Base-by-base conservation (phyloP, 2,888 invertebrate genomes). In the Nineta flava region DNA sequence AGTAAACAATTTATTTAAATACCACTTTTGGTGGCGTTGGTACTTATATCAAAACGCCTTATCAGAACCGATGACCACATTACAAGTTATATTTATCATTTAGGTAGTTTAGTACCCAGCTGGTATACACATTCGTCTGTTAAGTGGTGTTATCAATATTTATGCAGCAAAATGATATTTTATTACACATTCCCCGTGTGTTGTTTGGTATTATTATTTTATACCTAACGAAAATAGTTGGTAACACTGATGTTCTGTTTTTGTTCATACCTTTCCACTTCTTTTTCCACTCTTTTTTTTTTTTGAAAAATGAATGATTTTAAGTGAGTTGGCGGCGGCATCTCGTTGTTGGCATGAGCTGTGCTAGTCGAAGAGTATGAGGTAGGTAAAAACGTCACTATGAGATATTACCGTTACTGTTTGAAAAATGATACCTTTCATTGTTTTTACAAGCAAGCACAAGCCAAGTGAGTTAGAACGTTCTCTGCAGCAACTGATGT, bases 341-440 rank as follows among this genome's bases (percentile, higher is more conserved):
- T 38, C 38, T 38, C n/a, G n/a, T n/a, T 13, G 15, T 38, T n/a
- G 15, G 38, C n/a, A 38, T 13, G n/a, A n/a, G 15, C 15, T 15
- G n/a, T 13, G 5, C n/a, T n/a, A 38, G n/a, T 10, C 6, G 17
- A 9, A 26, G 44, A 13, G 13, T 21, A 12, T 26, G 44, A 44
- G 19, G 44, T 13, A 21, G n/a, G 44, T 13, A 19, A 13, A 13
- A 19, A 19, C 44, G 44, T 44, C 44, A 44, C 44, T 44, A 44
- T 44, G 44, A 44, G 44, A 44, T 44, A 44, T 44, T 44, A 19
- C 44, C 19, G 44, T 44, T 17, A 19, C 44, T 19, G 44, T 19
- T 44, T 44, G 44, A 44, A 44, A 44, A 44, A 44, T 44, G 44
- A 44, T 44, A 44, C 21, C 44, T 44, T 26, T 44, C 44, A 44